Evolutionary conservation across 2,113 vertebrate genomes (phyloP), one percentile per base, ranked within the genome.

Genomic region (Eulemur macaco): DNA sequence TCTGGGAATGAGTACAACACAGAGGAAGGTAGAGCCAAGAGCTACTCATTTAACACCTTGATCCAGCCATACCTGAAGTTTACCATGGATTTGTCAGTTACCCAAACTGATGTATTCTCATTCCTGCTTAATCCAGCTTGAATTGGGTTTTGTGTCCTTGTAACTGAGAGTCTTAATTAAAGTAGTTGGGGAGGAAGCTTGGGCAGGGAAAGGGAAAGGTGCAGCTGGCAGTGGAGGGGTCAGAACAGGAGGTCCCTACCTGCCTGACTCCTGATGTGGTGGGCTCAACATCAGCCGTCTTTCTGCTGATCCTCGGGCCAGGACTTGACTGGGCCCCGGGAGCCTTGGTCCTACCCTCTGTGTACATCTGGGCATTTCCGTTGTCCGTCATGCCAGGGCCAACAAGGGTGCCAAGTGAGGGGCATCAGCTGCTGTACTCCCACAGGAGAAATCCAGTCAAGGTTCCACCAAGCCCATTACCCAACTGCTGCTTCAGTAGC

Each of bases 41-140:
- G 23, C 50, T 23, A 47, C 15, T 68, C 12, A 7, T 34, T 54
- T 34, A 81, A 73, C 54, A 63, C 93, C 83, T 89, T 80, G 91
- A 94, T 76, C 56, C 66, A 96, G 73, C 84, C 84, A 81, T 15
- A 69, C 78, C 87, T 94, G 91, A 94, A 81, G 58, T 8, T 56
- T 23, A 31, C 37, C 0, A 18, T 23, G 60, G 37, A n/a, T 60
- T 3, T 87, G 47, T 68, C 77, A 37, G 45, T 71, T 39, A 66
- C 29, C 42, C 89, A 89, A 37, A 50, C 50, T 50, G 9, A 31
- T 64, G 8, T 27, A 18, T 50, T 93, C 76, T 87, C 47, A 83
- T 88, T 68, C 45, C 50, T 77, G 83, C 56, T 82, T 71, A 29
- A 45, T 86, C 66, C 71, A 54, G 20, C 58, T 80, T 74, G n/a